phyloP scores from a whole-genome alignment of 92 coral and sea anemone species.

The Metridium senile region DNA sequence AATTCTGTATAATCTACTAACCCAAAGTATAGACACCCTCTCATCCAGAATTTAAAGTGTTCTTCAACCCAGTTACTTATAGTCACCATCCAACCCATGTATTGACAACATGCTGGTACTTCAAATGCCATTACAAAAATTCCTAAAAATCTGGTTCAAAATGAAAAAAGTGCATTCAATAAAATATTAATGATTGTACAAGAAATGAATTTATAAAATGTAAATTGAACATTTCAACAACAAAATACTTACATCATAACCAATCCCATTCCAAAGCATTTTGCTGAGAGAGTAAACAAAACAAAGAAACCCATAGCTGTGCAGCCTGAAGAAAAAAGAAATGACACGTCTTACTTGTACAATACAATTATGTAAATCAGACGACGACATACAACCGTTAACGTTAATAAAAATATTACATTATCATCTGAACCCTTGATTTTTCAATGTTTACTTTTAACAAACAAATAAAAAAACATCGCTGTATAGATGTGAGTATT shows the following conservation, averaged over 20 bases:
- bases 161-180: neutral
- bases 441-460: neutral
- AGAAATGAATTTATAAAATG: neutral
- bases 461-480: neutral
- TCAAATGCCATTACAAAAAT: conserved; percentile 74
- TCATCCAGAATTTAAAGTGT: conserved; percentile 94
- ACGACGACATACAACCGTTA: no score
- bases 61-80: conserved; percentile 85
- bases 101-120: conserved; percentile 90
- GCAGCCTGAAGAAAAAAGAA: conserved; percentile 61
- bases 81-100: conserved; percentile 73
- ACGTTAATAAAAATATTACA: conserved; percentile 6
- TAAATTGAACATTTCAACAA: no score
- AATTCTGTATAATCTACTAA: no score
- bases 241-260: conserved; percentile 88
- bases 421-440: neutral
- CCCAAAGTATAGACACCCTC: conserved; percentile 84
- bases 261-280: conserved; percentile 85
- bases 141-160: conserved; percentile 66
- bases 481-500: neutral
- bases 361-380: neutral
- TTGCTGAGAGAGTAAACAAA: conserved; percentile 80
- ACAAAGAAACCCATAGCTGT: conserved; percentile 92
- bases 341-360: neutral
- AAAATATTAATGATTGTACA: neutral